Evolutionary conservation across 1,140 invertebrate genomes (phyloP).

Genomic region (Drosophila varians): DNA sequence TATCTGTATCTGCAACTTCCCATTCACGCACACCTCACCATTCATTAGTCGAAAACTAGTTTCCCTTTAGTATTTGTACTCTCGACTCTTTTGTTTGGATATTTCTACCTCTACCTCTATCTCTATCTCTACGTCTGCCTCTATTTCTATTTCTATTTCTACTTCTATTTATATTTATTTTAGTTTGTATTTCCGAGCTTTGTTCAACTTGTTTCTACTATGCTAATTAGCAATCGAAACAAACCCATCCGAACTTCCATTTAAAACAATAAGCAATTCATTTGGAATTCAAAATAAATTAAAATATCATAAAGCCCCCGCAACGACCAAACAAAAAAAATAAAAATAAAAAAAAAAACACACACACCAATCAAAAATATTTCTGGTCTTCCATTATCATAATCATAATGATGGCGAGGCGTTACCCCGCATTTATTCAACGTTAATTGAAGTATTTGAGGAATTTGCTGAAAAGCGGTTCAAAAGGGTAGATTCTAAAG

Average conservation of each 20-base stretch:
- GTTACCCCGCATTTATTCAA: conserved; percentile 1
- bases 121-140: background rate
- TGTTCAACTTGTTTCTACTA: conserved; percentile 52
- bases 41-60: conserved; percentile 77
- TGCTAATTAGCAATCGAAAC: conserved; percentile 74
- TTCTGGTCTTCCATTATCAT: conserved; percentile 18
- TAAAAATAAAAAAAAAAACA: background rate
- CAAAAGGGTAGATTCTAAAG: background rate
- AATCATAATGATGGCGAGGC: conserved; percentile 16
- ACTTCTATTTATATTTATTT: conserved; percentile 50
- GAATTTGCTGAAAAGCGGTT: background rate
- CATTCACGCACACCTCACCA: conserved; percentile 69
- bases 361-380: conserved; percentile 25
- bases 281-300: conserved; percentile 73
- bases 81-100: conserved; percentile 16
- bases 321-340: conserved; percentile 4
- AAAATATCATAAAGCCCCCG: conserved; percentile 65
- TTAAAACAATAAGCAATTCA: conserved; percentile 80
- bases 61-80: conserved; percentile 55
- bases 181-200: conserved; percentile 47
- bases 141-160: conserved; percentile 4
- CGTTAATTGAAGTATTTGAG: background rate
- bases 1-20: conserved; percentile 61
- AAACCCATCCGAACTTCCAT: conserved; percentile 55
- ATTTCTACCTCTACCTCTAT: background rate